Base-by-base conservation (phyloP, 2,113 vertebrate species). In the Falcunculus frontatus region DNA sequence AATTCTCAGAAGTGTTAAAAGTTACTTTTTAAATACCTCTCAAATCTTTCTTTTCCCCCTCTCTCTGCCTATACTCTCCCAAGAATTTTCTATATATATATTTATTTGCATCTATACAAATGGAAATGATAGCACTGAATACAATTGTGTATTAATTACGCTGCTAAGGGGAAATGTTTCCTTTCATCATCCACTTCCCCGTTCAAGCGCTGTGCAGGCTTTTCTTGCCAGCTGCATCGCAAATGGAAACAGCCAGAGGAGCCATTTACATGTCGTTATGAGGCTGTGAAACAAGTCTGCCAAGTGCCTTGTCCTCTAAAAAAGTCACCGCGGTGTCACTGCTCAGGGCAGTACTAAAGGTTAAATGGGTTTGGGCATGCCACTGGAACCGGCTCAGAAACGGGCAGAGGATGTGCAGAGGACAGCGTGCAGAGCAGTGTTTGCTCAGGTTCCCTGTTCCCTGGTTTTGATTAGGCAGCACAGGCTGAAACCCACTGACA, bases 231-330 rank as follows among this genome's bases (percentile, higher is more conserved):
- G 39, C 68, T 74, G 47, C 10, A 18, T 26, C 21, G 2, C 33
- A 26, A 86, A 17, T 57, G 41, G 65, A 55, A 94, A 86, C 15
- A 77, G 33, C 35, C 22, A 52, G 76, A 75, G 73, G 39, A 92
- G 39, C 33, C 26, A 18, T 46, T 82, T 59, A n/a, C 0, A 0
- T 64, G 44, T 49, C 0, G 0, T 29, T 37, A 10, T 1, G 46
- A 16, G n/a, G 52, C 53, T 78, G 79, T 22, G 64, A 88, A 90
- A 72, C 37, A 33, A 86, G 47, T 6, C 75, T 56, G 35, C 52
- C 44, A 49, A 17, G 55, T 13, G 59, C n/a, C 63, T 76, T 18
- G 10, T 5, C 65, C 75, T 70, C 55, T 14, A 11, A 49, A 63
- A 15, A 53, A 50, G 22, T 16, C 75, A 1, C 1, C 11, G 39